Base-by-base conservation (phyloP, 2,888 invertebrate genomes). In the Clistopyga incitator region DNA sequence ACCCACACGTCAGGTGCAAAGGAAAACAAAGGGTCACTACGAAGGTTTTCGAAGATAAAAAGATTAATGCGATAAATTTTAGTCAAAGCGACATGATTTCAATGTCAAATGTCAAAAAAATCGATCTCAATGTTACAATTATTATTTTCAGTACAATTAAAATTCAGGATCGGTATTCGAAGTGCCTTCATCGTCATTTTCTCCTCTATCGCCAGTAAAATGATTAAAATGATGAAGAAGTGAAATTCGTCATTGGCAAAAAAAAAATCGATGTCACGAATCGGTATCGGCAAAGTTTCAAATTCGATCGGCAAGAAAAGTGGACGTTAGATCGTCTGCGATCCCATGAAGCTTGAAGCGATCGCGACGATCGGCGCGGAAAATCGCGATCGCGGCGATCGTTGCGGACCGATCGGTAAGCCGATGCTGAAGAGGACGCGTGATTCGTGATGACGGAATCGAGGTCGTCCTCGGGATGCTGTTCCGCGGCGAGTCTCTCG, bases 361-460 rank as follows among this genome's bases (percentile, higher is more conserved):
- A 78, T 70, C 75, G 78, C 82, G 78, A 75, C 79, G 65, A 56
- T 72, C 70, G 68, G 65, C 71, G 11, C 56, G 45, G 18, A 29
- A 18, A 78, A 45, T 23, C 42, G 54, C 54, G 50, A 50, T 61
- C 64, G 29, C 34, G 54, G 50, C 42, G 56, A 65, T 78, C 64
- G 71, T 50, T 59, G 47, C 15, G 45, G 42, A 72, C 50, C 47
- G 54, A 65, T n/a, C 20, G 64, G 50, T 23, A 78, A 68, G 45
- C 59, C 1, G 29, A 25, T 25, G 3, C 15, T 29, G 50, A 42
- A 65, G 50, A 82, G 45, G 79, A 78, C 54, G 67, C 42, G 78
- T 64, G 81, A 86, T 82, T 84, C 80, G 77, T 76, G 78, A 86
- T 84, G 86, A 81, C 72, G 77, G 81, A 87, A 88, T 88, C 84